Evolutionary conservation across 2,888 invertebrate genomes (phyloP), one percentile per base, ranked within the genome.

Genomic region (Leuctra nigra): DNA sequence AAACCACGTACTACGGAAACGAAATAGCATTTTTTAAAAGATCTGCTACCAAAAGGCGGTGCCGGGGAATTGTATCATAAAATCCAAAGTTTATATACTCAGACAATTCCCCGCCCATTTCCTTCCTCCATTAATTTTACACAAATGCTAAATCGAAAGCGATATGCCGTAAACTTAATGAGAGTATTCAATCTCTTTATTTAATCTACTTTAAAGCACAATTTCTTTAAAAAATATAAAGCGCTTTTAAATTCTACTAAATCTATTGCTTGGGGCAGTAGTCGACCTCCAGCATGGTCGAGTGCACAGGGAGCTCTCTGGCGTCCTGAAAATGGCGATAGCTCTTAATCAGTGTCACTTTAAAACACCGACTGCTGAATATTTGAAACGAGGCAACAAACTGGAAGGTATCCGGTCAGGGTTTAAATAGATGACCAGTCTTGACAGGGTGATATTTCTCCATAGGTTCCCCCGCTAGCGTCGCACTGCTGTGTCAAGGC

Each of bases 331-430:
- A 44, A 44, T 35, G 18, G 18, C 33, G 20, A 50, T 50, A 20
- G 16, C 18, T 50, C 50, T 50, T 33, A 50, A 50, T 50, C 29
- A 33, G 35, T 22, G 50, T 50, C 50, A 50, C 16, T 35, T 35
- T 18, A 18, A 35, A 50, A 50, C 50, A 33, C 35, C 50, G 50
- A 50, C 50, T 33, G 18, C 20, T 50, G 50, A 50, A 50, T 50
- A 50, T 50, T 35, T 50, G 50, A 50, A 47, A 35, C 33, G 44
- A 50, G 33, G 35, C 50, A 33, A 50, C 50, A 50, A 44, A 16
- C 50, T 16, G 33, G 33, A 47, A 47, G 16, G 14, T 29, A 47
- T 47, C 47, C 47, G 47, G 47, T 25, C 25, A 16, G 14, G 47
- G 47, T 47, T 47, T 47, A 47, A 47, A 47, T 25, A n/a, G 47